These are phyloP conservation scores for Jordanella pulchra DNA, from an alignment of 2,797 vertebrate genomes.

Conservation along the genomic window DNA sequence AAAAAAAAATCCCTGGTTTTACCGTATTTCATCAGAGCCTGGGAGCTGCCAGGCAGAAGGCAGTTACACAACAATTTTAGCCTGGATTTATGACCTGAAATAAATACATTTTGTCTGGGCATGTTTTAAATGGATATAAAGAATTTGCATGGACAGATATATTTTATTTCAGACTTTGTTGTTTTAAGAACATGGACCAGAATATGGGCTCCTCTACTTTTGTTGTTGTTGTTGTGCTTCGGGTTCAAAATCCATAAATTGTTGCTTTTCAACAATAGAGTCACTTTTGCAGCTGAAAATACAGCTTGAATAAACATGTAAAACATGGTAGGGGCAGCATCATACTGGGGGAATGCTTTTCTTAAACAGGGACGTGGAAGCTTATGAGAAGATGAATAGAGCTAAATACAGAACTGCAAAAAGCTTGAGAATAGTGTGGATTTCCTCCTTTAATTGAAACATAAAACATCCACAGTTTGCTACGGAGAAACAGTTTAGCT, in stretches of 20 bases:
- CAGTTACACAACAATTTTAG: constrained; percentile 1
- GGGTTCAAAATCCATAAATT: too few species aligned
- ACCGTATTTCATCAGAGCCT: not conserved
- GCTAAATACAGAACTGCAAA: not conserved
- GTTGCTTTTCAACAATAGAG: too few species aligned
- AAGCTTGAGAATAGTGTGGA: too few species aligned
- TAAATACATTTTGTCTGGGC: not conserved
- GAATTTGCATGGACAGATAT: not conserved
- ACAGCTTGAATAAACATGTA: not conserved
- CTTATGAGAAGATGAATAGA: not conserved
- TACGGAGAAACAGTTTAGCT: too few species aligned
- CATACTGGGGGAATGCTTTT: not conserved
- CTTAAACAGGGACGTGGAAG: not conserved
- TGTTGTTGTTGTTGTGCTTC: too few species aligned
- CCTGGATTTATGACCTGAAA: not conserved
- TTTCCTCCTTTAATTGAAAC: too few species aligned
- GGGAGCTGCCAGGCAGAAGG: not conserved
- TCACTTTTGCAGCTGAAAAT: too few species aligned
- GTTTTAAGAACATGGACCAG: not conserved
- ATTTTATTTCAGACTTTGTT: not conserved
- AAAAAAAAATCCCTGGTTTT: constrained; percentile 14
- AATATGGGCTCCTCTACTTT: too few species aligned
- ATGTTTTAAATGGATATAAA: not conserved
- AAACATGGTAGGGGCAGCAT: not conserved
- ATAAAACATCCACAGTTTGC: too few species aligned